Percentiles rank a stretch among this genome's conserved stretches.
Conservation (phyloP, 1,140 invertebrate genomes). For the Sinonovacula constricta region DNA sequence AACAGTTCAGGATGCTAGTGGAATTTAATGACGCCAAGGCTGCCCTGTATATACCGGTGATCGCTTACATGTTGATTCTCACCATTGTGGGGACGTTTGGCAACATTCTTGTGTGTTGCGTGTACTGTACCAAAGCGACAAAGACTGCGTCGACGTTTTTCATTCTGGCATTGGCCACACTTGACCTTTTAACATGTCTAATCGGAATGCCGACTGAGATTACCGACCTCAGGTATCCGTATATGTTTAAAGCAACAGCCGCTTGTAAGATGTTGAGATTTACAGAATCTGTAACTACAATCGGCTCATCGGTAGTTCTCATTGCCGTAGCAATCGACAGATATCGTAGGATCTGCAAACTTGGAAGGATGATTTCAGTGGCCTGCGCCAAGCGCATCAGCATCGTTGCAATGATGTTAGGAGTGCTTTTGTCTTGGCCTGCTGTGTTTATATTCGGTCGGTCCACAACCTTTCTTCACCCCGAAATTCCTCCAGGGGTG, state of each 20-base stretch:
- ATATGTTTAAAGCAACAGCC: constrained; percentile 70
- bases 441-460: constrained; percentile 70
- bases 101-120: constrained; percentile 70
- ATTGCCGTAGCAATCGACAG: constrained; percentile 73
- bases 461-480: constrained; percentile 58
- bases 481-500: constrained; percentile 55
- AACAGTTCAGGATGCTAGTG: constrained; percentile 7
- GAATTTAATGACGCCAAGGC: constrained; percentile 67
- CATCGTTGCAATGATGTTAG: constrained; percentile 65
- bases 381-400: constrained; percentile 66
- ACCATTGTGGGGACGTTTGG: constrained; percentile 69
- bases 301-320: constrained; percentile 70
- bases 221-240: constrained; percentile 71
- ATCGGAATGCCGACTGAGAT: constrained; percentile 75
- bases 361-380: constrained; percentile 67
- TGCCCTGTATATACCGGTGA: constrained; percentile 70
- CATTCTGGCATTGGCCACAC: constrained; percentile 70
- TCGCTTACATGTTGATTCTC: constrained; percentile 68
- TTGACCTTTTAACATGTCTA: constrained; percentile 73
- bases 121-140: constrained; percentile 66
- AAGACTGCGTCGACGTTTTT: constrained; percentile 74
- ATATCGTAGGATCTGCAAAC: constrained; percentile 70
- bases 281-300: constrained; percentile 70
- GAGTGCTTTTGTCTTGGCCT: constrained; percentile 69
- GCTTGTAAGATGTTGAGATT: constrained; percentile 74